A percentile compares a stretch with the other conserved stretches of the same genome.
These are phyloP conservation scores for Melanotaenia nigrans DNA, from an alignment of 2,797 vertebrate genomes.

Conservation along the genomic window DNA sequence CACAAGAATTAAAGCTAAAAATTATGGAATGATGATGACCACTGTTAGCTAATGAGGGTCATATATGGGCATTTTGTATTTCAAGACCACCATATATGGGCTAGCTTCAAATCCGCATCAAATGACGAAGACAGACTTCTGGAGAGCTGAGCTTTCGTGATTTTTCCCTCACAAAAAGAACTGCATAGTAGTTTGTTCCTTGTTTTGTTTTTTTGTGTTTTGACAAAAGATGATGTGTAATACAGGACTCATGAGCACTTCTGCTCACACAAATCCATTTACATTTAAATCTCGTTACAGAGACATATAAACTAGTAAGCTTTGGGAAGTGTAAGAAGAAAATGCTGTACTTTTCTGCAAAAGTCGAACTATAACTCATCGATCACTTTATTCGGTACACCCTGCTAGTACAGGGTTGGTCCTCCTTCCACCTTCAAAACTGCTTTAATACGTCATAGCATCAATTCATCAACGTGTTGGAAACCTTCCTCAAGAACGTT, in stretches of 20 bases:
- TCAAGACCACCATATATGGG: too few species aligned
- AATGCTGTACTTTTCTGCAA: not conserved
- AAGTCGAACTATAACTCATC: not conserved
- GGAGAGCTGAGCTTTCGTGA: slow-evolving; percentile 57
- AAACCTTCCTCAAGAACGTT: too few species aligned
- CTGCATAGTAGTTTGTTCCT: slow-evolving; percentile 12
- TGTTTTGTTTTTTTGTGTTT: slow-evolving; percentile 10
- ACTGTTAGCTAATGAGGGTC: slow-evolving; percentile 50
- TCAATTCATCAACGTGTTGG: too few species aligned
- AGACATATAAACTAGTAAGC: not conserved
- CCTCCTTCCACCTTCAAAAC: too few species aligned
- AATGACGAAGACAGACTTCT: slow-evolving; percentile 34
- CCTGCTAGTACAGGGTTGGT: too few species aligned
- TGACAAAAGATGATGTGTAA: slow-evolving; percentile 6
- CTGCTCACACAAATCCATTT: slow-evolving; percentile 20
- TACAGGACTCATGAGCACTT: slow-evolving; percentile 8
- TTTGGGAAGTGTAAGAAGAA: slow-evolving; percentile 6
- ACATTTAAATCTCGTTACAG: slow-evolving; percentile 18
- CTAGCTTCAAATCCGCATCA: slow-evolving; percentile 55
- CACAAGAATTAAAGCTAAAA: slow-evolving; percentile 27
- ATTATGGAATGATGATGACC: slow-evolving; percentile 39
- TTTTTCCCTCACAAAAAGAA: slow-evolving; percentile 21
- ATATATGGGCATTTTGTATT: not conserved
- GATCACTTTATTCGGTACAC: too few species aligned
- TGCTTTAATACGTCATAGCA: too few species aligned